Evolutionary conservation across 2,888 invertebrate genomes (phyloP).

Genomic region (Xylocampa areola): DNA sequence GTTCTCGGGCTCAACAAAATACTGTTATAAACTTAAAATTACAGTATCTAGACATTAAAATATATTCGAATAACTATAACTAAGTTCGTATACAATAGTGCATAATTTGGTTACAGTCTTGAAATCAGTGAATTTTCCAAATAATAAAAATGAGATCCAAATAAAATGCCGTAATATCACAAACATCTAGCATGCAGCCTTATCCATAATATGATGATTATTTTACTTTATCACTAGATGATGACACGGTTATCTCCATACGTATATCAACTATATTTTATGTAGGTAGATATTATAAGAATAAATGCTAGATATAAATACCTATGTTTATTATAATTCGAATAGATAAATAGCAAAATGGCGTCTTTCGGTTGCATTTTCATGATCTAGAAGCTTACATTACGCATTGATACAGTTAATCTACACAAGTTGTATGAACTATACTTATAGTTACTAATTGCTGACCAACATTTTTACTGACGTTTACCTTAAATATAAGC

Average conservation of each 20-base stretch:
- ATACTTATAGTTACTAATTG: not conserved
- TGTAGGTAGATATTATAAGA: too few species aligned
- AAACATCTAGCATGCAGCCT: slow-evolving; percentile 49
- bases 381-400: not conserved
- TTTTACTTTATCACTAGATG: slow-evolving; percentile 15
- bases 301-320: slow-evolving; percentile 13
- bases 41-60: not conserved
- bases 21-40: not conserved
- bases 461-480: not conserved
- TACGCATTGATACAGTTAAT: not conserved
- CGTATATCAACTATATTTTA: slow-evolving; percentile 20
- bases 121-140: slow-evolving; percentile 29
- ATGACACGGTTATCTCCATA: slow-evolving; percentile 12
- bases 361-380: not conserved
- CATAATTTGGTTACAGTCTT: slow-evolving; percentile 48
- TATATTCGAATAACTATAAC: slow-evolving; percentile 18
- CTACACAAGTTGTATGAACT: not conserved
- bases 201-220: slow-evolving; percentile 28
- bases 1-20: slow-evolving; percentile 6
- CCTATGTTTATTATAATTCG: not conserved
- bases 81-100: slow-evolving; percentile 60
- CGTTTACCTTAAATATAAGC: slow-evolving; percentile 4
- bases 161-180: slow-evolving; percentile 56
- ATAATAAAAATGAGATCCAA: slow-evolving; percentile 58
- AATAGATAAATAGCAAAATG: not conserved